Evolutionary conservation across 2,888 invertebrate genomes (phyloP).

Genomic region (Liodrosophila aerea): DNA sequence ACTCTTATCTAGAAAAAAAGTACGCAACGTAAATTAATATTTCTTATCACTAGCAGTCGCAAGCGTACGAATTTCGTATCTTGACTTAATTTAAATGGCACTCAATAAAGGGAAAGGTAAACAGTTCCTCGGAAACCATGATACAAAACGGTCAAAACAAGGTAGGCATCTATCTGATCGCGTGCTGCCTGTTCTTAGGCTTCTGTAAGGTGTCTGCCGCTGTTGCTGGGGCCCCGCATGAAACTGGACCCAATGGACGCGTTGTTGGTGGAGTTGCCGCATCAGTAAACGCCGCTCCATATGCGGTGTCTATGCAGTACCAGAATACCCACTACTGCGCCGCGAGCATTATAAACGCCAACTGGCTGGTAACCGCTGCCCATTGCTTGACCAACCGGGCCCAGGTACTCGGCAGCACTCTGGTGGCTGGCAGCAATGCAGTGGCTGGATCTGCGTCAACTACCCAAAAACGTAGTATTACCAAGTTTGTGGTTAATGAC

Average conservation of each 20-base stretch:
- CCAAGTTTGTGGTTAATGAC: conserved; percentile 70
- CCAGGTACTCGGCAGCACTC: conserved; percentile 64
- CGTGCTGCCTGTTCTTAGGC: conserved; percentile 30
- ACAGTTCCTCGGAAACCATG: conserved; percentile 63
- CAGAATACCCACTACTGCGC: conserved; percentile 76
- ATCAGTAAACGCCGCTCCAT: conserved; percentile 71
- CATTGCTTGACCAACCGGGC: conserved; percentile 72
- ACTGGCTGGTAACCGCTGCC: conserved; percentile 81
- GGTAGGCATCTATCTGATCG: conserved; percentile 20
- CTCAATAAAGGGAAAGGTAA: conserved; percentile 51
- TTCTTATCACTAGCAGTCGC: conserved; percentile 45
- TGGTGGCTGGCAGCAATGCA: conserved; percentile 77
- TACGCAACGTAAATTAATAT: conserved; percentile 48
- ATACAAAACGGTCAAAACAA: conserved; percentile 38
- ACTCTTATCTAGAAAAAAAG: conserved; percentile 51
- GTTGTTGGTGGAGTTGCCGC: conserved; percentile 76
- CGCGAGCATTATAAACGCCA: conserved; percentile 74
- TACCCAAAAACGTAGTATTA: conserved; percentile 70
- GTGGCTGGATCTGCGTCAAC: conserved; percentile 69
- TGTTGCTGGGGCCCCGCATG: conserved; percentile 5
- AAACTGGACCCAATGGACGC: conserved; percentile 53
- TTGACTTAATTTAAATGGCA: conserved; percentile 61
- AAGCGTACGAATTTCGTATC: conserved; percentile 30
- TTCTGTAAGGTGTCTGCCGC: conserved; percentile 42
- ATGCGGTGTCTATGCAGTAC: conserved; percentile 78